Conservation (phyloP, 1,140 invertebrate species). For the Drosophila rufa region DNA sequence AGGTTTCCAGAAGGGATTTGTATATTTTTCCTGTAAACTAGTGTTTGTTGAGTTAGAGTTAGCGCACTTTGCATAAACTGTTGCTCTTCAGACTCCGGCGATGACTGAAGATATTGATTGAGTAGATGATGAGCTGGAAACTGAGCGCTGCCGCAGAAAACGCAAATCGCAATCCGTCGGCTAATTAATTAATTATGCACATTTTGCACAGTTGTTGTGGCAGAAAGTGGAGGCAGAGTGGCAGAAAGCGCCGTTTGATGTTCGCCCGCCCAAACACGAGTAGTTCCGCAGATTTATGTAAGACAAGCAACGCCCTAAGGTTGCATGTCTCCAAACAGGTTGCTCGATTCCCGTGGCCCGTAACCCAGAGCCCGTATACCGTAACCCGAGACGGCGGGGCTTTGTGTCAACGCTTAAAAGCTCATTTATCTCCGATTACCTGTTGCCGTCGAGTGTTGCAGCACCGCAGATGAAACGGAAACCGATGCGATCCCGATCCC, state of each 20-base stretch:
- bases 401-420: conserved; percentile 74
- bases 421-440: conserved; percentile 78
- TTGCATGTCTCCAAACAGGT: conserved; percentile 38
- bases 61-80: conserved; percentile 8
- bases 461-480: conserved; percentile 55
- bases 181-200: conserved; percentile 81
- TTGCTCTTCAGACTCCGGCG: conserved; percentile 15
- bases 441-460: conserved; percentile 46
- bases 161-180: conserved; percentile 54
- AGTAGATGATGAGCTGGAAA: conserved; percentile 20
- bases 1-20: neutral
- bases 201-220: conserved; percentile 66
- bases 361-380: neutral
- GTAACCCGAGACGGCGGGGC: conserved; percentile 45
- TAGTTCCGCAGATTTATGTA: conserved; percentile 75
- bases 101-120: conserved; percentile 37
- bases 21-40: neutral
- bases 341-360: conserved; percentile 3
- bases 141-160: conserved; percentile 45
- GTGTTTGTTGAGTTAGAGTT: neutral
- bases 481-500: conserved; percentile 50
- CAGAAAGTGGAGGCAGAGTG: conserved; percentile 46
- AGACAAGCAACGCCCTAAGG: conserved; percentile 72
- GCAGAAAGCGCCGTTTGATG: conserved; percentile 61
- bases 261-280: conserved; percentile 69